Percentiles rank a stretch among this genome's conserved stretches.
These are phyloP conservation scores for Plagiodera versicolora DNA, from an alignment of 2,888 invertebrate species.

Conservation along the genomic window DNA sequence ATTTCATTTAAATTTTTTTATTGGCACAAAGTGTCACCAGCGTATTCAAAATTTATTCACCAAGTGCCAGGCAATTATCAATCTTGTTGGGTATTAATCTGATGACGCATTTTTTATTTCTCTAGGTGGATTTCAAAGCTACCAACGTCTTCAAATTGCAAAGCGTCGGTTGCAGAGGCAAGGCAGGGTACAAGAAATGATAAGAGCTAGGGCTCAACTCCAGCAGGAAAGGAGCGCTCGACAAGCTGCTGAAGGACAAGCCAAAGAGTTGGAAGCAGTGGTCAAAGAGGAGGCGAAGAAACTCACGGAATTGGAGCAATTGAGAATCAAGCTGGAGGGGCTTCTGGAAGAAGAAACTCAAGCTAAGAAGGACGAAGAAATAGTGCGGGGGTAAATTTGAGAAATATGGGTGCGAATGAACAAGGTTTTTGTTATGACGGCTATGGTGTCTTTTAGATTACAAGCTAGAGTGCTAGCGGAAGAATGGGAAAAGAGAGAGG, in stretches of 20 bases:
- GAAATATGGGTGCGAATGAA: too few relatives aligned
- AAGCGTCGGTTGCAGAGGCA: slow-evolving; percentile 58
- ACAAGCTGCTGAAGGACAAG: slow-evolving; percentile 62
- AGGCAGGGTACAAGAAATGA: slow-evolving; percentile 63
- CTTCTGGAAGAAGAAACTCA: slow-evolving; percentile 80
- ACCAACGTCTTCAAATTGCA: slow-evolving; percentile 65
- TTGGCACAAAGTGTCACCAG: too few relatives aligned
- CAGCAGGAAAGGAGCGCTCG: slow-evolving; percentile 68
- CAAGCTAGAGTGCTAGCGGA: slow-evolving; percentile 76
- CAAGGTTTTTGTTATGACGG: not conserved
- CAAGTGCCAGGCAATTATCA: too few relatives aligned
- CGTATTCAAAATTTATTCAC: too few relatives aligned
- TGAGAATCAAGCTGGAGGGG: slow-evolving; percentile 69
- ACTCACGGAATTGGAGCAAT: slow-evolving; percentile 71
- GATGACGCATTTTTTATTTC: not conserved
- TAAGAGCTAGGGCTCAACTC: slow-evolving; percentile 62
- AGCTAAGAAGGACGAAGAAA: slow-evolving; percentile 83
- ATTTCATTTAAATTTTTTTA: too few relatives aligned
- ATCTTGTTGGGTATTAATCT: too few relatives aligned
- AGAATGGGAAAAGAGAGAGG: slow-evolving; percentile 83
- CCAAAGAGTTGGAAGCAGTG: slow-evolving; percentile 67
- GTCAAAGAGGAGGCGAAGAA: slow-evolving; percentile 73
- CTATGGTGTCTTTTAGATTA: slow-evolving; percentile 43
- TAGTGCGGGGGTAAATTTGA: slow-evolving; percentile 62
- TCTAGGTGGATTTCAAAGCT: slow-evolving; percentile 63